These are phyloP conservation scores for Tyrophagus putrescentiae DNA, from an alignment of 1,140 invertebrate genomes.

Conservation along the genomic window DNA sequence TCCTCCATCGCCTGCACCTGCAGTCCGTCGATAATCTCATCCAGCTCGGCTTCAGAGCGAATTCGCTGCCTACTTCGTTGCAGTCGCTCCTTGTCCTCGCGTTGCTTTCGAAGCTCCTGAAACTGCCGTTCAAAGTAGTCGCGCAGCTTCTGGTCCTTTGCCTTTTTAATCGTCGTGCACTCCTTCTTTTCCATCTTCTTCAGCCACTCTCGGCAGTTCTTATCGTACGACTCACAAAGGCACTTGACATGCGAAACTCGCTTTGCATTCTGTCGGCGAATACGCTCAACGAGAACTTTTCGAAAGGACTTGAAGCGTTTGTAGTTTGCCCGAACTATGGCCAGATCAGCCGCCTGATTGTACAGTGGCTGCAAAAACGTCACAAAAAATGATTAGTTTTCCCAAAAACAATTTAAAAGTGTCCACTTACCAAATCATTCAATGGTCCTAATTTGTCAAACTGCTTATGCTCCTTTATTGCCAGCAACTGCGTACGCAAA, in stretches of 20 bases:
- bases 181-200: conserved; percentile 74
- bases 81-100: conserved; percentile 88
- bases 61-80: conserved; percentile 76
- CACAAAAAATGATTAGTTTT: too few species aligned
- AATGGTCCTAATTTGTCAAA: conserved; percentile 57
- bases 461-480: conserved; percentile 60
- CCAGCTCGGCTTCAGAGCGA: conserved; percentile 87
- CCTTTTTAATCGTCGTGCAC: conserved; percentile 40
- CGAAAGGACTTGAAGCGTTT: conserved; percentile 57
- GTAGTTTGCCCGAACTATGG: conserved; percentile 71
- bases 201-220: conserved; percentile 71
- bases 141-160: conserved; percentile 74
- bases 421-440: conserved; percentile 45
- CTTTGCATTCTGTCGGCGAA: conserved; percentile 60
- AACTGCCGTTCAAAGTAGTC: conserved; percentile 96
- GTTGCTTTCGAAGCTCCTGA: conserved; percentile 84
- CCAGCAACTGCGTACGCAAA: conserved; percentile 50
- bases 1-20: conserved; percentile 89
- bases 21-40: conserved; percentile 91
- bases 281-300: conserved; percentile 55
- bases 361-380: conserved; percentile 86
- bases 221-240: conserved; percentile 69
- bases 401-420: too few species aligned
- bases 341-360: conserved; percentile 87
- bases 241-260: conserved; percentile 54